A percentile compares a stretch with the other conserved stretches of the same genome.
These are phyloP conservation scores for Melanogrammus aeglefinus DNA, from an alignment of 2,797 vertebrate genomes.

Conservation along the genomic window DNA sequence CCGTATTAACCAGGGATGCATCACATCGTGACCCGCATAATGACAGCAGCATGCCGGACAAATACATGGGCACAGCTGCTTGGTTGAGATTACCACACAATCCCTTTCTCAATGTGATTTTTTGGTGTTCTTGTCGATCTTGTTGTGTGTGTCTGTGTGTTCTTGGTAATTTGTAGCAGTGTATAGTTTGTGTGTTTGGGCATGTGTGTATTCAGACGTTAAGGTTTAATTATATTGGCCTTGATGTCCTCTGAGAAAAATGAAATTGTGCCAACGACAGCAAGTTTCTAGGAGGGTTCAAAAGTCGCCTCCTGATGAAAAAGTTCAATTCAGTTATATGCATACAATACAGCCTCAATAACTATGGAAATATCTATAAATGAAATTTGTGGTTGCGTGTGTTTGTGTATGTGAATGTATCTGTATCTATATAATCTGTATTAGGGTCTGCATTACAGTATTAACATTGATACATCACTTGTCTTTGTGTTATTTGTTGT, in stretches of 20 bases:
- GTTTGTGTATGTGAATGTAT: background rate
- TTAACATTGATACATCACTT: background rate
- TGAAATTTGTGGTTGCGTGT: background rate
- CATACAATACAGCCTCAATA: background rate
- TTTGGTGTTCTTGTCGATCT: background rate
- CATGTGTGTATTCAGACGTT: too few relatives aligned
- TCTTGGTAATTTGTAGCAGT: background rate
- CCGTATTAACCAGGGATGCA: constrained; percentile 51
- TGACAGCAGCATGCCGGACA: constrained; percentile 47
- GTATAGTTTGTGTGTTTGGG: background rate
- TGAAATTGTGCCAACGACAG: background rate
- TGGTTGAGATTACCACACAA: constrained; percentile 45
- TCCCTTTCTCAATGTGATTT: constrained; percentile 23
- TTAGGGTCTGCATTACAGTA: background rate
- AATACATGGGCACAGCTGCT: constrained; percentile 26
- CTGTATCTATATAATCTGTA: background rate
- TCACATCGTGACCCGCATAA: constrained; percentile 57
- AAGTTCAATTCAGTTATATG: background rate
- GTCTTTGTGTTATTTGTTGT: background rate
- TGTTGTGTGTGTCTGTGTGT: constrained; percentile 1
- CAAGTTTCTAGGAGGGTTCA: background rate
- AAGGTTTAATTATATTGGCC: background rate
- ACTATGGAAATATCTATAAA: background rate
- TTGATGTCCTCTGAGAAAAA: background rate
- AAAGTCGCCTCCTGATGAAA: background rate